Evolutionary conservation across 2,888 invertebrate species (phyloP), one percentile per base, ranked within the genome.

Genomic region (Coelinius sp.): DNA sequence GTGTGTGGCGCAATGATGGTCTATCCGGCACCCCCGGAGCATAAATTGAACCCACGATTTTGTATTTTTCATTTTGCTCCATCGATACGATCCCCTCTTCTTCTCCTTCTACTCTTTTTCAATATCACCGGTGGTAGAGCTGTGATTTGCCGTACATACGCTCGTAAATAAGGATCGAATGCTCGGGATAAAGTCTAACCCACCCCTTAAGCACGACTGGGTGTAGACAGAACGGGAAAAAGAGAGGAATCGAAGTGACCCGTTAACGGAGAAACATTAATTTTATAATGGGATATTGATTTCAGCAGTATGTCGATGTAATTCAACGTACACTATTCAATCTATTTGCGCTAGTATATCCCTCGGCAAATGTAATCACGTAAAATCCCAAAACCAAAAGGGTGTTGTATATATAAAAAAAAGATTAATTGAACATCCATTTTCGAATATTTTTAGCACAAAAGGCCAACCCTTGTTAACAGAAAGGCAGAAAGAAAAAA

Each of bases 121-220:
- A 67, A 66, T 66, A 66, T 66, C 67, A 63, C 67, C 49, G 24
- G 41, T 62, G 24, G 41, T 70, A 63, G 27, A 24, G 35, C 63
- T 22, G 56, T 49, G 70, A 75, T 75, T 65, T 65, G 66, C 70
- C 67, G 74, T 73, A 73, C 72, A 73, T 73, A 27, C 70, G 76
- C 74, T 78, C 77, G 77, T 78, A 78, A 78, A 78, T 78, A 77
- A 77, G 71, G 66, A 78, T 77, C 78, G 76, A 75, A 78, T 75
- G 73, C 70, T 53, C 46, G 38, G 74, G 75, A 75, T 76, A 75
- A 77, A 77, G 72, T 75, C 67, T 71, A 78, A 77, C 76, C 75
- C 75, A 75, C 78, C 76, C 76, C 74, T 68, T 56, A 31, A 56
- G 53, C 70, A 69, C 70, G 62, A 59, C 27, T 25, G 69, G 59